These are phyloP conservation scores for Ascidia mentula DNA, from an alignment of 23 tunicate genomes.

Conservation along the genomic window DNA sequence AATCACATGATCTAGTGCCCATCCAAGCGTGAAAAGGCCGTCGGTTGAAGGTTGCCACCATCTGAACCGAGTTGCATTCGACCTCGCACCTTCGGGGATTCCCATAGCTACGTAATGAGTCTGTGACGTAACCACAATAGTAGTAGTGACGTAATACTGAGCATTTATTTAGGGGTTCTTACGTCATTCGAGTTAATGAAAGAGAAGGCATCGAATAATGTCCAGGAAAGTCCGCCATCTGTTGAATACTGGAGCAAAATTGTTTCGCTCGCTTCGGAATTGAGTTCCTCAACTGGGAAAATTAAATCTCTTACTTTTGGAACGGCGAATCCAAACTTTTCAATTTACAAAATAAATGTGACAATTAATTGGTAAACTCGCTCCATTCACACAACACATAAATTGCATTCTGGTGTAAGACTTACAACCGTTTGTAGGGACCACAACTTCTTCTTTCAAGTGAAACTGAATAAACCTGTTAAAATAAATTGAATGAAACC, in stretches of 20 bases:
- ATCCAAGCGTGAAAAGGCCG: conserved; percentile 12
- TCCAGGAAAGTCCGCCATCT: conserved; percentile 74
- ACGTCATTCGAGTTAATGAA: not conserved
- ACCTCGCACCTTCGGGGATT: conserved; percentile 62
- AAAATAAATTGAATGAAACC: not conserved
- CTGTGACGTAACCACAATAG: conserved; percentile 15
- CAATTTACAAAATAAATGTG: too few species aligned
- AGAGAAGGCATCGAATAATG: conserved; percentile 20
- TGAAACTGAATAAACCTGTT: conserved; percentile 64
- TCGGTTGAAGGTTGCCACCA: conserved; percentile 86
- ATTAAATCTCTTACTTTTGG: too few species aligned
- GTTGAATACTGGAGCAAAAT: conserved; percentile 54
- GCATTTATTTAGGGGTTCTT: not conserved
- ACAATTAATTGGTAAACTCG: too few species aligned
- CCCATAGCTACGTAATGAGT: conserved; percentile 37
- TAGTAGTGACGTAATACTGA: not conserved
- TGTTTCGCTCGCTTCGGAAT: not conserved
- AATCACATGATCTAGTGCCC: conserved; percentile 72
- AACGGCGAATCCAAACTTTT: too few species aligned
- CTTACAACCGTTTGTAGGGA: not conserved
- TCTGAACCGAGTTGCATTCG: conserved; percentile 68
- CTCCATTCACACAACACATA: too few species aligned
- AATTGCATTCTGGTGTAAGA: not conserved
- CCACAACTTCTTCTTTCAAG: conserved; percentile 5
- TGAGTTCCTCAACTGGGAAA: not conserved